Evolutionary conservation across 2,113 vertebrate genomes (phyloP), one percentile per base, ranked within the genome.

Genomic region (Hemicordylus capensis): DNA sequence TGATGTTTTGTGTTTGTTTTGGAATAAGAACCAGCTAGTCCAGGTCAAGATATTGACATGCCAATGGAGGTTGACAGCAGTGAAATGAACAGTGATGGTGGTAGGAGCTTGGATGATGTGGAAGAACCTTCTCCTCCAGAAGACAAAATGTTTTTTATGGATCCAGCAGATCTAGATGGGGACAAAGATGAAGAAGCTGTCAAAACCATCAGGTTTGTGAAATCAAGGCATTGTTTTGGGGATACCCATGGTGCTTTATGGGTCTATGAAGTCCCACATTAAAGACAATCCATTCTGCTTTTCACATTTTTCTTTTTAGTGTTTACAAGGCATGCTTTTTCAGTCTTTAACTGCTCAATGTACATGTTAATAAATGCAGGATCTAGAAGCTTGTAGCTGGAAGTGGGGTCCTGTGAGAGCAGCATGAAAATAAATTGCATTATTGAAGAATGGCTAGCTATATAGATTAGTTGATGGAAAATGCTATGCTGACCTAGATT

Each of bases 51-150:
- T 93, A 96, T 97, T 22, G 98, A 99, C 92, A 97, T 97, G 63
- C 97, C 98, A n/a, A 98, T 99, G 98, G 98, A 99, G 89, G 98
- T 98, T 82, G 98, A 99, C 93, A 98, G 95, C 81, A 96, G 95
- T 70, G 98, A 99, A 82, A 95, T 98, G 93, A 96, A 96, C 85
- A 97, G 96, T 79, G 98, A 99, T 28, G 94, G 97, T 37, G 94
- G 97, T 86, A 94, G 98, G 84, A 94, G 97, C 82, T 94, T 98
- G 85, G 98, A 99, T 61, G 98, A 99, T 94, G 91, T 94, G 17
- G 98, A 99, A 90, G 98, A 98, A 83, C 96, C 97, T 1, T 98
- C 98, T 85, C 98, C 98, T n/a, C 98, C 98, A 48, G 98, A 99
- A 61, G 98, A 98, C 92, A 99, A 98, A 96, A 98, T 98, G 88